Percentiles rank a stretch among this genome's conserved stretches.
Conservation (phyloP, 1,140 invertebrate species). For the Ericerus pela region DNA sequence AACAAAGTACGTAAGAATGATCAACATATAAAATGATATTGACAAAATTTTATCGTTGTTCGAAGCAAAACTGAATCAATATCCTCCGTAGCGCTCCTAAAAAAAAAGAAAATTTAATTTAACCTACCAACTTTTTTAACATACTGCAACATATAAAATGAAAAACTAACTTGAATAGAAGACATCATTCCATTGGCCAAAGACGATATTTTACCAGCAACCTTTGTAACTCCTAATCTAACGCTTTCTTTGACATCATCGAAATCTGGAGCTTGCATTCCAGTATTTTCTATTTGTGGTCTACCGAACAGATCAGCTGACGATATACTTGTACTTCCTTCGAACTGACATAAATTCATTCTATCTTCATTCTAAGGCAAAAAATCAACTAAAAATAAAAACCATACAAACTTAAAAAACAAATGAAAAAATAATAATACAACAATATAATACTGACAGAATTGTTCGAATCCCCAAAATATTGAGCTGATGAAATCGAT, state of each 20-base stretch:
- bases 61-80: no score
- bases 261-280: conserved; percentile 48
- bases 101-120: neutral
- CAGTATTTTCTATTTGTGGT: conserved; percentile 27
- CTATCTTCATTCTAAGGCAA: conserved; percentile 43
- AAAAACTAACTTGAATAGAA: conserved; percentile 57
- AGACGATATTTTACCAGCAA: conserved; percentile 83
- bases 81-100: neutral
- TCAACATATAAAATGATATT: no score
- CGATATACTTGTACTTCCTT: conserved; percentile 84
- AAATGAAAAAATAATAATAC: neutral
- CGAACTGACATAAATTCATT: conserved; percentile 57
- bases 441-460: conserved; percentile 24
- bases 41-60: no score
- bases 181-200: conserved; percentile 88
- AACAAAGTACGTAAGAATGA: no score
- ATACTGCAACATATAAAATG: neutral
- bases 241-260: conserved; percentile 95
- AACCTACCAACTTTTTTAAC: neutral
- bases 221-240: conserved; percentile 87
- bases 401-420: neutral
- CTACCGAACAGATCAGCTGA: conserved; percentile 88
- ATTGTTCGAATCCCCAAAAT: conserved; percentile 49
- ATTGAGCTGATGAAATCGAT: conserved; percentile 94
- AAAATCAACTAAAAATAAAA: conserved; percentile 5